These are phyloP conservation scores for Pipistrellus pygmaeus DNA, from an alignment of 2,797 vertebrate genomes.

Conservation along the genomic window DNA sequence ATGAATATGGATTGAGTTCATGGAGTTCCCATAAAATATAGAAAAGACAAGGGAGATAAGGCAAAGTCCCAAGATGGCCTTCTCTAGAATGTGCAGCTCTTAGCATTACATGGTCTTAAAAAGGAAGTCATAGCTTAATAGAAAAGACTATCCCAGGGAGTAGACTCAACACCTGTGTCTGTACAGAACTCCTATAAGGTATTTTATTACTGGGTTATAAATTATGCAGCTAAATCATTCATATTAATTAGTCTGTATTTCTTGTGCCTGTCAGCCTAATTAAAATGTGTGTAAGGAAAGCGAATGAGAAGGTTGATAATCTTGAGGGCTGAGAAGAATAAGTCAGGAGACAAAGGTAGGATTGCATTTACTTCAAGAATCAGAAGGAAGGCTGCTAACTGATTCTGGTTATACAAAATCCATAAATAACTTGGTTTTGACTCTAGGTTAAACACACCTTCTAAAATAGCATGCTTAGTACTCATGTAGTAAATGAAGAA, in stretches of 20 bases:
- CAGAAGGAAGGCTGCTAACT: neutral
- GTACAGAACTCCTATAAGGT: neutral
- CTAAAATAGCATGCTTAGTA: neutral
- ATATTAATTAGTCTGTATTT: conserved; percentile 42
- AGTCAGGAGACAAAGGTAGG: neutral
- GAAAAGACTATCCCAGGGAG: neutral
- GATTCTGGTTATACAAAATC: conserved; percentile 4
- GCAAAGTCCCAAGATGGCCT: neutral
- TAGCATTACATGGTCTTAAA: neutral
- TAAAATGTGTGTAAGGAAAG: neutral
- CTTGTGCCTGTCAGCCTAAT: neutral
- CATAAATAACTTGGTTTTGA: neutral
- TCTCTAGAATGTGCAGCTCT: neutral
- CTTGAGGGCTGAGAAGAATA: neutral
- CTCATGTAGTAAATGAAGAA: conserved; percentile 8
- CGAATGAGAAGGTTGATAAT: neutral
- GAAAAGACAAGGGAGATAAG: neutral
- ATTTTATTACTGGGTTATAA: conserved; percentile 47
- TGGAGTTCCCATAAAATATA: neutral
- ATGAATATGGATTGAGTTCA: conserved; percentile 9
- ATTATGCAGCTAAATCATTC: conserved; percentile 55
- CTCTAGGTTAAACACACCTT: conserved; percentile 13
- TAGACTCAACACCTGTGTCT: neutral
- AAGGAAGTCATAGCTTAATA: neutral
- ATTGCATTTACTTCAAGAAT: neutral